Percentiles rank a stretch among this genome's conserved stretches.
These are phyloP conservation scores for Heliconius ethilla DNA, from an alignment of 2,888 invertebrate genomes.

Conservation along the genomic window DNA sequence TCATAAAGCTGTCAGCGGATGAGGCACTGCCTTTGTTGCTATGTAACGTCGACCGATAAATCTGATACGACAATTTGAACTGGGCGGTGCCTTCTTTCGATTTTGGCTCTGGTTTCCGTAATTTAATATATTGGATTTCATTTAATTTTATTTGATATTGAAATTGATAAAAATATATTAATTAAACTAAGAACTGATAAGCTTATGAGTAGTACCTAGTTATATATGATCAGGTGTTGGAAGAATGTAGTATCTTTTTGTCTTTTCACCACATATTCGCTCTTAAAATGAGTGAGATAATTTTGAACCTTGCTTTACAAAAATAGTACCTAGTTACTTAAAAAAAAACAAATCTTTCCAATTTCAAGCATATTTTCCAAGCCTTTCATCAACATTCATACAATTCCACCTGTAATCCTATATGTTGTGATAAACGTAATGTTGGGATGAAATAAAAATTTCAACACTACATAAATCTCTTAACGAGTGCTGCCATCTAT, in stretches of 20 bases:
- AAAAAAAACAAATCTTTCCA: neutral
- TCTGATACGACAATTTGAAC: slow-evolving; percentile 74
- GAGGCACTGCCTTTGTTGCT: slow-evolving; percentile 80
- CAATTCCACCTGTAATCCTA: slow-evolving; percentile 8
- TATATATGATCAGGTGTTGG: too few relatives aligned
- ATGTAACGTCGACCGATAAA: slow-evolving; percentile 73
- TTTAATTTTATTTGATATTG: too few relatives aligned
- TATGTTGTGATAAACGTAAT: slow-evolving; percentile 10
- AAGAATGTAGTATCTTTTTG: too few relatives aligned
- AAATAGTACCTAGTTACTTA: neutral
- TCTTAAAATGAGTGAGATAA: too few relatives aligned
- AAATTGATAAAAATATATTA: too few relatives aligned
- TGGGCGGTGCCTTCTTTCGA: slow-evolving; percentile 46
- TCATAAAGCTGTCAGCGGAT: slow-evolving; percentile 81
- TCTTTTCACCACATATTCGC: too few relatives aligned
- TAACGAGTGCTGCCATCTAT: slow-evolving; percentile 76
- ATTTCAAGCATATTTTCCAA: neutral
- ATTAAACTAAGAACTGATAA: too few relatives aligned
- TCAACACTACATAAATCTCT: slow-evolving; percentile 69
- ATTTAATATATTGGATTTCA: neutral
- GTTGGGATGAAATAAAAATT: slow-evolving; percentile 66
- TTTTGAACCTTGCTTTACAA: too few relatives aligned
- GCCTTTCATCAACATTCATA: neutral
- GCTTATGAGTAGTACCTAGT: too few relatives aligned
- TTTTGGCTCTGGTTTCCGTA: slow-evolving; percentile 25